phyloP scores from a whole-genome alignment of 2,113 vertebrate genomes.

The Aphelocoma coerulescens region DNA sequence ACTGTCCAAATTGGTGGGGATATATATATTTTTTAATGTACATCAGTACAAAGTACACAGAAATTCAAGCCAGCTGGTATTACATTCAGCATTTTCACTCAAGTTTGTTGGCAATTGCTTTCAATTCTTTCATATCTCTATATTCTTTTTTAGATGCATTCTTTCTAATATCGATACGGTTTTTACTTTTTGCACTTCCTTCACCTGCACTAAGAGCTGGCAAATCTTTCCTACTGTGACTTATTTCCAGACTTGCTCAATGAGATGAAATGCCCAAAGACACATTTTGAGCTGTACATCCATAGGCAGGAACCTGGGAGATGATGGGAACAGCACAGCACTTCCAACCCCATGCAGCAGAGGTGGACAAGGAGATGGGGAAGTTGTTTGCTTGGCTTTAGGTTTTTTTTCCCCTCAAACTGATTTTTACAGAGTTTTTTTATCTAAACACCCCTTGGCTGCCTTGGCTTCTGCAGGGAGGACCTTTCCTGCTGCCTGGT shows the following conservation, averaged over 20 bases:
- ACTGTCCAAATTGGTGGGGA: fast-evolving
- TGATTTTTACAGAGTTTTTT: neutral
- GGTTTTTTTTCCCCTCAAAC: fast-evolving
- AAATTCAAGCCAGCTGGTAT: neutral
- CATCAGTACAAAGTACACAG: neutral
- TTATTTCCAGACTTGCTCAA: neutral
- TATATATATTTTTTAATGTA: neutral
- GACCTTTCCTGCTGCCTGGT: neutral
- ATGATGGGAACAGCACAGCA: neutral
- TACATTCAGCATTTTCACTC: neutral
- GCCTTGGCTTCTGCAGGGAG: neutral
- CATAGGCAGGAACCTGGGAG: neutral
- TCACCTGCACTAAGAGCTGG: neutral
- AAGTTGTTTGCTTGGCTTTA: neutral
- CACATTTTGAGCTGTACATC: neutral
- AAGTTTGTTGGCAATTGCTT: neutral
- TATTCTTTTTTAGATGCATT: neutral
- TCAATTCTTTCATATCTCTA: neutral
- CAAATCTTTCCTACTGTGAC: neutral
- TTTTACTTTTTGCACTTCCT: neutral
- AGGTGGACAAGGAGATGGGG: neutral
- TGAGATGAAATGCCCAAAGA: neutral
- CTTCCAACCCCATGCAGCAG: neutral
- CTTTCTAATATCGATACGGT: neutral
- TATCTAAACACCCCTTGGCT: neutral